Evolutionary conservation across 2,888 invertebrate genomes (phyloP), one percentile per base, ranked within the genome.

Genomic region (Pseudococcus jackbeardsleyi): DNA sequence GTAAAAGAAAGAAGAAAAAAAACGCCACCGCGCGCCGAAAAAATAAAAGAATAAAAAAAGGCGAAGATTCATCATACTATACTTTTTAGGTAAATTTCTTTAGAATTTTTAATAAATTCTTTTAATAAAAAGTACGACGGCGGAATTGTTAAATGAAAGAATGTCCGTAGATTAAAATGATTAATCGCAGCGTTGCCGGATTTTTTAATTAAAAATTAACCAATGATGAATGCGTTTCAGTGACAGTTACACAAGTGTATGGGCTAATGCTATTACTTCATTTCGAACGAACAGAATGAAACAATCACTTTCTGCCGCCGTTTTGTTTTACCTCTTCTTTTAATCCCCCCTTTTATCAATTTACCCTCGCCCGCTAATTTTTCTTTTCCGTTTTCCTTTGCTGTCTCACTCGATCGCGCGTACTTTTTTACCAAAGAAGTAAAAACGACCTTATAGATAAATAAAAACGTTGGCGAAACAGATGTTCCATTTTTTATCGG

Each of bases 161-260:
- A 88, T 79, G 88, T 88, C 82, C 82, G 88, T 88, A 88, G 88
- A 79, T 88, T 88, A 88, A 88, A 79, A 88, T 88, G 88, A 88
- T 88, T 88, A 88, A 88, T 88, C 79, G 88, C 88, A 88, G 79
- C 54, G 39, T 88, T 88, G 54, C 88, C 79, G 88, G 88, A 88
- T 88, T 88, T 88, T 88, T 88, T 88, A 88, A 88, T 88, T 88
- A 88, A 88, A 88, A 88, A 88, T 88, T 88, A 88, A 79, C 88
- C 88, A 88, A 82, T 88, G 88, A 88, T 88, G 88, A 88, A 88
- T 88, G 88, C 88, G 88, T 88, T 82, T 33, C 77, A 77, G 88
- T 79, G 88, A 88, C 88, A 88, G 79, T 88, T 88, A 88, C 82
- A 88, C 88, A 88, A 88, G 88, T 88, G 88, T 88, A 88, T 88